Percentiles rank a stretch among this genome's conserved stretches.
phyloP scores from a whole-genome alignment of 1,140 invertebrate genomes.

The Phymastichus coffea region DNA sequence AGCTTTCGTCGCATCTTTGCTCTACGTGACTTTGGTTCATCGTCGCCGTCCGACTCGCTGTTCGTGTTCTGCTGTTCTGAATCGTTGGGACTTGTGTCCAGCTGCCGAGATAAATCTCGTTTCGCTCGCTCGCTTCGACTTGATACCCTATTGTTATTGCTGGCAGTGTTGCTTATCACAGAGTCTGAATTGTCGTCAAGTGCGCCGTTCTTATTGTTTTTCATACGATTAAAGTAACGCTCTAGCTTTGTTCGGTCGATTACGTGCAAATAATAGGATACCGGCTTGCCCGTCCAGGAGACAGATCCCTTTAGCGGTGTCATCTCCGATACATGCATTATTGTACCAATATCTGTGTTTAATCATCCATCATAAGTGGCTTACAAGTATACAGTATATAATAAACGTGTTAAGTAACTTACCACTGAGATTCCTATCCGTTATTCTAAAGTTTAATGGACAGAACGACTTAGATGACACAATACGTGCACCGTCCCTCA shows the following conservation, averaged over 20 bases:
- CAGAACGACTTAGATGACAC: conserved; percentile 99
- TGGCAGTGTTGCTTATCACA: conserved; percentile 57
- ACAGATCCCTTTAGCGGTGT: conserved; percentile 92
- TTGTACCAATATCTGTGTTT: conserved; percentile 91
- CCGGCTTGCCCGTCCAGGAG: conserved; percentile 97
- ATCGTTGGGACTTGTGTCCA: conserved; percentile 48
- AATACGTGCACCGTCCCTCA: conserved; percentile 93
- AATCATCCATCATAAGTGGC: conserved; percentile 7
- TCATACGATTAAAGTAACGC: conserved; percentile 90
- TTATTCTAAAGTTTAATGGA: conserved; percentile 95
- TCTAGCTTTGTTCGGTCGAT: conserved; percentile 96
- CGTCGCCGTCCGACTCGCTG: conserved; percentile 48
- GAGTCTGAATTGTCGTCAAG: conserved; percentile 51
- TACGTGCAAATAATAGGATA: conserved; percentile 96
- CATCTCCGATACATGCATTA: conserved; percentile 97
- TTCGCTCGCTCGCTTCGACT: conserved; percentile 48
- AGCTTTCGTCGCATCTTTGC: conserved; percentile 55
- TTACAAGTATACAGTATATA: no score
- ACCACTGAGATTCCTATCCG: conserved; percentile 82
- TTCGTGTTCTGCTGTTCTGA: conserved; percentile 46
- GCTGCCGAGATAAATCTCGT: conserved; percentile 50
- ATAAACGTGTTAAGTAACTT: conserved; percentile 35
- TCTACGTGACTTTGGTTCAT: conserved; percentile 43
- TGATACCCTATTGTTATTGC: conserved; percentile 47
- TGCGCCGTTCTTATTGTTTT: conserved; percentile 82